These are phyloP conservation scores for Tortricodes alternella DNA, from an alignment of 2,888 invertebrate species.

Conservation along the genomic window DNA sequence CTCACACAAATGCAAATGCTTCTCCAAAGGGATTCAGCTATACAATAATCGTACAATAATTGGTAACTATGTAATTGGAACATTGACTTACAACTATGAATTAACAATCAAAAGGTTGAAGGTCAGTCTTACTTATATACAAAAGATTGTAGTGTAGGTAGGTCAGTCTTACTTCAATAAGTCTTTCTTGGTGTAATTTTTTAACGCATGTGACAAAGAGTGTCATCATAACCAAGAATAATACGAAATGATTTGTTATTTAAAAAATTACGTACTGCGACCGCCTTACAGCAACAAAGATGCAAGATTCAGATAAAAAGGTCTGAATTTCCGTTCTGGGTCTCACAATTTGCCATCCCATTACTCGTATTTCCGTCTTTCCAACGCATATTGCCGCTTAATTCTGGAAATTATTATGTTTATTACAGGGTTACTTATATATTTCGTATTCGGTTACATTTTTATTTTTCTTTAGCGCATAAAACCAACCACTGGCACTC, in stretches of 20 bases:
- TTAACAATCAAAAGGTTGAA: too few species aligned
- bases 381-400: slow-evolving; percentile 1
- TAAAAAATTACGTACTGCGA: slow-evolving; percentile 13
- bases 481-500: slow-evolving; percentile 1
- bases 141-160: too few species aligned
- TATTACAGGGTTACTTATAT: background rate
- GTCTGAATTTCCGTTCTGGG: slow-evolving; percentile 8
- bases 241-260: slow-evolving; percentile 7
- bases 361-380: slow-evolving; percentile 9
- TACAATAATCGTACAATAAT: too few species aligned
- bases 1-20: too few species aligned
- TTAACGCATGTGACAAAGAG: too few species aligned
- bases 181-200: too few species aligned
- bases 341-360: slow-evolving; percentile 19
- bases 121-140: too few species aligned
- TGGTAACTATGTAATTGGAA: too few species aligned
- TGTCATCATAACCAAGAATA: too few species aligned
- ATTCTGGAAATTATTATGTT: slow-evolving; percentile 4
- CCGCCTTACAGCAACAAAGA: slow-evolving; percentile 9
- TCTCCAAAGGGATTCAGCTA: too few species aligned
- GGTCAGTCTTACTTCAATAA: too few species aligned
- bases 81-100: too few species aligned
- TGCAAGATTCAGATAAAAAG: slow-evolving; percentile 15
- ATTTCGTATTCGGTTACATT: background rate
- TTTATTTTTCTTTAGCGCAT: background rate